These are phyloP conservation scores for Monodelphis domestica DNA, from an alignment of 2,797 vertebrate species.

Conservation along the genomic window DNA sequence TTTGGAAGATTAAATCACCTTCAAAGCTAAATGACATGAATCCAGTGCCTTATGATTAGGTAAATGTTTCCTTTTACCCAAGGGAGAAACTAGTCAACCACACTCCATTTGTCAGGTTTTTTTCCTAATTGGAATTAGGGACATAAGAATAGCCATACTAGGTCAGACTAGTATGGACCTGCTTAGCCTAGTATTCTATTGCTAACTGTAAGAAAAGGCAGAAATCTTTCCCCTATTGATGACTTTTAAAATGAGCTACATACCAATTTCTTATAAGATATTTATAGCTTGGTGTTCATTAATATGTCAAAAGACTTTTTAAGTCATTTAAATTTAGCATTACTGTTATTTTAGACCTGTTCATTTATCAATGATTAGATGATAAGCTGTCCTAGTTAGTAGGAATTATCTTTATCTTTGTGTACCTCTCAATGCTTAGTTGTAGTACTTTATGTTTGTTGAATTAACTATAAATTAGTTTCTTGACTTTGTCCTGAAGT, in stretches of 20 bases:
- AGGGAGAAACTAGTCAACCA: not conserved
- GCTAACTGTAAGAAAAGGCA: constrained; percentile 20
- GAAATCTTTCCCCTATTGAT: not conserved
- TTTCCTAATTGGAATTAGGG: constrained; percentile 44
- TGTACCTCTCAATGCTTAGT: not conserved
- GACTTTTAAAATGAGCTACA: not conserved
- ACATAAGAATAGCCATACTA: constrained; percentile 54
- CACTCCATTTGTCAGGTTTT: constrained; percentile 4
- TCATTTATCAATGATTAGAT: not conserved
- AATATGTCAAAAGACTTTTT: not conserved
- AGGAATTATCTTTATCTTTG: not conserved
- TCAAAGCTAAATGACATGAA: constrained; percentile 34
- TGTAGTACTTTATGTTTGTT: not conserved
- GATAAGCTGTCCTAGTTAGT: not conserved
- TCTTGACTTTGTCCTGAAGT: not conserved
- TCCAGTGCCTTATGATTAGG: constrained; percentile 37
- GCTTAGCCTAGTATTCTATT: constrained; percentile 21
- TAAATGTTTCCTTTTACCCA: constrained; percentile 46
- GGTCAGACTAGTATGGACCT: constrained; percentile 31
- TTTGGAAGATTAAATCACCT: constrained; percentile 33
- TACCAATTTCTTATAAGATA: constrained; percentile 28
- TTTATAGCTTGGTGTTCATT: not conserved
- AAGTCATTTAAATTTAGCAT: not conserved
- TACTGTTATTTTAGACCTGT: not conserved
- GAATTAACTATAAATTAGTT: not conserved